Conservation (phyloP, 2,113 vertebrate genomes). For the Apteryx owenii region DNA sequence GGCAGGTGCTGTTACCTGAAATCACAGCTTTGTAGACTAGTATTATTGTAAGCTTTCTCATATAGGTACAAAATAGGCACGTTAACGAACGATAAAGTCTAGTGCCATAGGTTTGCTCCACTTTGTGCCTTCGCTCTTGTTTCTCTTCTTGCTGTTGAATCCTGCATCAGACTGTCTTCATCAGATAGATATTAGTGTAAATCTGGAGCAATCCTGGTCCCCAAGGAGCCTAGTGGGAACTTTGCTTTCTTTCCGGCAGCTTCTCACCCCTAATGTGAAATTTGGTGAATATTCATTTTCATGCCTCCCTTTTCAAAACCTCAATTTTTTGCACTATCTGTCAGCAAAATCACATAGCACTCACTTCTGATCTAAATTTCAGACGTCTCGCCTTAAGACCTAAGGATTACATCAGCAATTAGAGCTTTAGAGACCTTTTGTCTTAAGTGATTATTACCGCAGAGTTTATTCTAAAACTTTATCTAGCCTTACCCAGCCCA, state of each 20-base stretch:
- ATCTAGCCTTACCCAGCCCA: conserved; percentile 58
- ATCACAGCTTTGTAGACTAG: fast-evolving
- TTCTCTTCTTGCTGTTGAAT: neutral
- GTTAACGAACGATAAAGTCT: neutral
- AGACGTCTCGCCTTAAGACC: conserved; percentile 4
- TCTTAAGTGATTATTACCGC: conserved; percentile 68
- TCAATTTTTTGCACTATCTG: neutral
- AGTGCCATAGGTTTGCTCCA: neutral
- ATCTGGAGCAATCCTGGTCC: neutral
- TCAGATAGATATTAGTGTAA: neutral
- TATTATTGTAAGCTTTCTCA: neutral
- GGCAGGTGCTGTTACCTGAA: neutral
- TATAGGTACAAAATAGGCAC: neutral
- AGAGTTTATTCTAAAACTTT: conserved; percentile 67
- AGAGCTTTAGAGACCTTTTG: conserved; percentile 63
- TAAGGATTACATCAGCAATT: conserved; percentile 55
- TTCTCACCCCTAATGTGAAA: neutral
- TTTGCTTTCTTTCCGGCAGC: neutral
- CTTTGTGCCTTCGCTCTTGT: neutral
- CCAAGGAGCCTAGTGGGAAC: neutral
- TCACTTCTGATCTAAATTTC: conserved; percentile 33
- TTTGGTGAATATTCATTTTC: conserved; percentile 30
- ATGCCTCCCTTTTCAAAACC: neutral
- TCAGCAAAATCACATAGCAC: conserved; percentile 32
- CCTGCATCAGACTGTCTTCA: neutral